A percentile compares a stretch with the other conserved stretches of the same genome.
These are phyloP conservation scores for Agelas oroides DNA, from an alignment of 37 sponge, comb jelly and placozoan genomes.

Conservation along the genomic window DNA sequence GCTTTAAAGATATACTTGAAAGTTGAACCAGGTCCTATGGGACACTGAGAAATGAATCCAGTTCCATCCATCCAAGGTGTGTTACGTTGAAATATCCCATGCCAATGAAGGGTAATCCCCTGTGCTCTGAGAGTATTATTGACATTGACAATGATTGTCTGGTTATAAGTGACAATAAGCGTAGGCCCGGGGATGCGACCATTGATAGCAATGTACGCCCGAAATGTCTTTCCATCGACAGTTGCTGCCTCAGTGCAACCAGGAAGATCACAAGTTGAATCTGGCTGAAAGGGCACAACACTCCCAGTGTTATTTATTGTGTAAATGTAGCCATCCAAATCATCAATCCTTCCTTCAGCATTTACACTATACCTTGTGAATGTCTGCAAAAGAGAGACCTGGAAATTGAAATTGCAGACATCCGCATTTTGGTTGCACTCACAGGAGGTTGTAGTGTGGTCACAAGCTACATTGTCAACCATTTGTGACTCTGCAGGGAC, in stretches of 20 bases:
- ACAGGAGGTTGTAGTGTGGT: constrained; percentile 9
- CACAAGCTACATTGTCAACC: constrained; percentile 1
- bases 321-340: not conserved
- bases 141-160: constrained; percentile 64
- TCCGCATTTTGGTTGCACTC: constrained; percentile 27
- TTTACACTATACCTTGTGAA: constrained; percentile 28
- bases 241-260: constrained; percentile 54
- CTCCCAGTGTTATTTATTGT: constrained; percentile 11
- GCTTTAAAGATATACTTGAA: constrained; percentile 72
- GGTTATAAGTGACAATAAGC: constrained; percentile 52
- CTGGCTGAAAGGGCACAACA: not conserved
- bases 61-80: constrained; percentile 89
- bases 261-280: no score
- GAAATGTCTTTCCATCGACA: constrained; percentile 70
- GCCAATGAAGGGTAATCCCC: constrained; percentile 81
- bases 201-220: constrained; percentile 64
- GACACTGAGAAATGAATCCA: constrained; percentile 76
- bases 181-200: constrained; percentile 80
- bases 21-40: constrained; percentile 58
- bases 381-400: constrained; percentile 28
- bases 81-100: constrained; percentile 76
- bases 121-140: constrained; percentile 53
- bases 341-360: constrained; percentile 2
- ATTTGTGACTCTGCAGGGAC: not conserved
- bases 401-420: constrained; percentile 37